Evolutionary conservation across 1,140 invertebrate species (phyloP).

Genomic region (Holcopasites calliopsidis): DNA sequence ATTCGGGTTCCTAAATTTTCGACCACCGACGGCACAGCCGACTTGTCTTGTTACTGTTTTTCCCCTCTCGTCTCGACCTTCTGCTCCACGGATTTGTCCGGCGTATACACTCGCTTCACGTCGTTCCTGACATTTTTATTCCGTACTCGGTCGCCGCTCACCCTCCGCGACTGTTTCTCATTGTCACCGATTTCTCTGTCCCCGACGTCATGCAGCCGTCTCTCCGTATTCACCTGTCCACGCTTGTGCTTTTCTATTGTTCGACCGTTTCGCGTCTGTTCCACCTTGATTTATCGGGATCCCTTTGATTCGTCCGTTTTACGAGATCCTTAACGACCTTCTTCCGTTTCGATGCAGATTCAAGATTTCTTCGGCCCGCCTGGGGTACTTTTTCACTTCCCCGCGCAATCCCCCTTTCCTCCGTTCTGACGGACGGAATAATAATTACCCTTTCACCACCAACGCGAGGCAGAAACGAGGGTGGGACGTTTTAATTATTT

Average conservation of each 20-base stretch:
- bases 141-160: neutral
- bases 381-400: constrained; percentile 18
- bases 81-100: constrained; percentile 15
- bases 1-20: constrained; percentile 27
- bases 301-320: neutral
- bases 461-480: constrained; percentile 31
- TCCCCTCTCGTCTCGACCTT: neutral
- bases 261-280: neutral
- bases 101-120: neutral
- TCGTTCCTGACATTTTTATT: constrained; percentile 16
- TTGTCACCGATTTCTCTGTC: constrained; percentile 18
- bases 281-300: neutral
- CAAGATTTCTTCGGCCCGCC: neutral
- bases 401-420: neutral
- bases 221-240: neutral
- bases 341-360: neutral
- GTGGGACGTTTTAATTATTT: constrained; percentile 64
- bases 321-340: neutral
- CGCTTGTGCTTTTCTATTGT: constrained; percentile 31
- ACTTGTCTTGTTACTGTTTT: constrained; percentile 11
- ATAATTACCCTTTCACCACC: constrained; percentile 62
- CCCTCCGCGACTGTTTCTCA: constrained; percentile 20
- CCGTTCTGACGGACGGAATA: constrained; percentile 46
- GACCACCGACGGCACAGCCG: neutral
- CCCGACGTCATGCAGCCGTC: neutral